Evolutionary conservation across 2,113 vertebrate genomes (phyloP).

Genomic region (Apodemus sylvaticus): DNA sequence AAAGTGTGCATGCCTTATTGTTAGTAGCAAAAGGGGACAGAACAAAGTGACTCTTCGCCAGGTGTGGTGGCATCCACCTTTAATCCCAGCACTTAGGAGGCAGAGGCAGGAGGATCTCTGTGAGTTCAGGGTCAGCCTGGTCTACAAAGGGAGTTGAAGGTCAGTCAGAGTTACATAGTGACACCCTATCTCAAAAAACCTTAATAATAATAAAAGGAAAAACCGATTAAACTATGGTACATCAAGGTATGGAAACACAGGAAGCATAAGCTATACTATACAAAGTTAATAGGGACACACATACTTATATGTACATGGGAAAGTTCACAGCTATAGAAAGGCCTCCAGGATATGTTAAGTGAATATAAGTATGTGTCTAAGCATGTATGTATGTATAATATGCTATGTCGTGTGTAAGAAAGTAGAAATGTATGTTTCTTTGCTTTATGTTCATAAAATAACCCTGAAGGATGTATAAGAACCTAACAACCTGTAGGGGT

Average conservation of each 20-base stretch:
- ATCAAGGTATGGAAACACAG: not conserved
- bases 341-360: not conserved
- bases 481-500: not conserved
- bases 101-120: not conserved
- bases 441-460: constrained; percentile 40
- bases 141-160: not conserved
- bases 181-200: not conserved
- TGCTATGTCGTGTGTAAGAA: not conserved
- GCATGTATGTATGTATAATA: not conserved
- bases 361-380: not conserved
- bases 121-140: not conserved
- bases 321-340: not conserved
- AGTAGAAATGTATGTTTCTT: not conserved
- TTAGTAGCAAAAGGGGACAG: not conserved
- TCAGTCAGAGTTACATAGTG: not conserved
- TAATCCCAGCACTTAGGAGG: not conserved
- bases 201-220: not conserved
- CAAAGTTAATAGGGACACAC: not conserved
- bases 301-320: not conserved
- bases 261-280: not conserved
- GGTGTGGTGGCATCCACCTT: not conserved
- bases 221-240: not conserved
- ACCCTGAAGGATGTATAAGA: not conserved
- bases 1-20: not conserved
- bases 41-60: not conserved